Base-by-base conservation (phyloP, 2,888 invertebrate species). In the Melanostoma scalare region DNA sequence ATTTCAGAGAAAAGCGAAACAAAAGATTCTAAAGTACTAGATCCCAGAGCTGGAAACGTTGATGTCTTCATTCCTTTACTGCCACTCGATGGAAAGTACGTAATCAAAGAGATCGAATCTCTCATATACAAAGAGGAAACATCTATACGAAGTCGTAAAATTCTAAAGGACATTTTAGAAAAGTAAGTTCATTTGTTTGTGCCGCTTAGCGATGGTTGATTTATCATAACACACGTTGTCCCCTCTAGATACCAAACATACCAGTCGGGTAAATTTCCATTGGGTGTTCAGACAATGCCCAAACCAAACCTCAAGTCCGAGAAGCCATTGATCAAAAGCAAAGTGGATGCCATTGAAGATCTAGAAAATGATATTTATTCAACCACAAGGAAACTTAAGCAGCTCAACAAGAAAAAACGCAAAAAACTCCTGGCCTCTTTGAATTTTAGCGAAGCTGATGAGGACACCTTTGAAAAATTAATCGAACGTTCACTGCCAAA, bases 21-120 rank as follows among this genome's bases (percentile, higher is more conserved):
- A 3, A 2, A 56, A 74, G 55, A 30, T 0, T 31, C 58, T 40
- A 75, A 50, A 52, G 10, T 31, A n/a, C 88, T 95, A 30, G 97
- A 97, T 92, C 96, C 96, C 0, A 92, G 97, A 56, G 97, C 97
- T 2, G 97, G 97, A 0, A 93, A 93, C 69, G 95, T 96, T 0
- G 93, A 96, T 91, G 96, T 96, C 3, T 92, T 92, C 56, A 93
- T 97, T 85, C 93, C 95, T 0, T 93, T 94, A 86, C 90, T 97
- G 65, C 93, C 93, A 6, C 94, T 96, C 42, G 93, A 95, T 86
- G 93, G 94, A 0, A 88, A 90, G 35, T 88, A 91, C 53, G 90
- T 97, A 4, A 93, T 93, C 0, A 89, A 91, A 2, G 90, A 93
- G 86, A 88, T 96, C 52, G 89, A 92, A 3, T 88, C 90, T 1